Evolutionary conservation across 2,113 vertebrate species (phyloP).

Genomic region (Procavia capensis): DNA sequence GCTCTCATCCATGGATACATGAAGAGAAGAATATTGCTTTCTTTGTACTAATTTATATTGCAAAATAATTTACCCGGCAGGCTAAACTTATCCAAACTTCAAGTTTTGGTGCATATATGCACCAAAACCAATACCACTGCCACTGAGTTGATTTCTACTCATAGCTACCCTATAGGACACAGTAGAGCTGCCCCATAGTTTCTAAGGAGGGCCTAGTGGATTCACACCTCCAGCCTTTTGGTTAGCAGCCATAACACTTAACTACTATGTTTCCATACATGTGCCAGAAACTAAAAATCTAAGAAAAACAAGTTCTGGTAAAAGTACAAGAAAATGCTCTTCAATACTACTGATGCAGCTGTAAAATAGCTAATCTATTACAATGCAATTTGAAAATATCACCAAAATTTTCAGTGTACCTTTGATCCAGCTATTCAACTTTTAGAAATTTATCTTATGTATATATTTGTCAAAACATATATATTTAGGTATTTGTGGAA

Average conservation of each 20-base stretch:
- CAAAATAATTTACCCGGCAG: not conserved
- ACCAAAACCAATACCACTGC: no score
- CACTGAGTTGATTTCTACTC: no score
- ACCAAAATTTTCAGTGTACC: not conserved
- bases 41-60: not conserved
- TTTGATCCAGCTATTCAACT: not conserved
- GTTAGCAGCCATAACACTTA: no score
- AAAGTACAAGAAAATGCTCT: not conserved
- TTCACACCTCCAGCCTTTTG: no score
- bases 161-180: no score
- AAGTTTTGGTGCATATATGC: not conserved
- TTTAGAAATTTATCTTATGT: not conserved
- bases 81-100: not conserved
- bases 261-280: no score
- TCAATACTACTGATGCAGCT: not conserved
- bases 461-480: not conserved
- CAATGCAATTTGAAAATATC: not conserved
- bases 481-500: not conserved
- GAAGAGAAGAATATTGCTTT: not conserved
- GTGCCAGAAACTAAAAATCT: not conserved
- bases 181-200: no score
- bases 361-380: not conserved
- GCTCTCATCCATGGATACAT: not conserved
- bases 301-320: not conserved
- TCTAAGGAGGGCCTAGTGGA: no score